A percentile compares a stretch with the other conserved stretches of the same genome.
Conservation (phyloP, 2,888 invertebrate genomes). For the Pelosia muscerda region DNA sequence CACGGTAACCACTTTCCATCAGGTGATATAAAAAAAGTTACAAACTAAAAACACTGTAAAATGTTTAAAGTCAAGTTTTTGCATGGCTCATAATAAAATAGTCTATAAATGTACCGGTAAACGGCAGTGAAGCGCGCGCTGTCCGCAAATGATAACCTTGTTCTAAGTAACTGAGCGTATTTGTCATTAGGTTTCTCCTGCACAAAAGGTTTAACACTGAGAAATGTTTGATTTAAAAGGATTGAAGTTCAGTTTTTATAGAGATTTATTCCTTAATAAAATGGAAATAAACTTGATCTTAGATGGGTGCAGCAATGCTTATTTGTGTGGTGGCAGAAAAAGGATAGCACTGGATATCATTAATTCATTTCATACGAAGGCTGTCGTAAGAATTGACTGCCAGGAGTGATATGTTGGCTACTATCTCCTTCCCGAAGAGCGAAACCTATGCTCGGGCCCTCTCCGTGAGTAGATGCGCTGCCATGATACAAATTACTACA, state of each 20-base stretch:
- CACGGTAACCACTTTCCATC: no score
- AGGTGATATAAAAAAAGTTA: no score
- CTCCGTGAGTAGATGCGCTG: no score
- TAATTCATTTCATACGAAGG: no score
- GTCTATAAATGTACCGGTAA: conserved; percentile 68
- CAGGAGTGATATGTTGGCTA: no score
- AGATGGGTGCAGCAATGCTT: neutral
- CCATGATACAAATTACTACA: no score
- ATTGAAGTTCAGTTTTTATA: neutral
- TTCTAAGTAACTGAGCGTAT: conserved; percentile 28
- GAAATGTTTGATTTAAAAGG: conserved; percentile 1
- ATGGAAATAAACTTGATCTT: neutral
- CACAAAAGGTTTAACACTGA: neutral
- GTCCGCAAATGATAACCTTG: conserved; percentile 38
- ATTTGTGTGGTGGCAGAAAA: no score
- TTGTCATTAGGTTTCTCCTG: conserved; percentile 28
- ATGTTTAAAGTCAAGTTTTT: conserved; percentile 54
- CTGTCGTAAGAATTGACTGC: no score
- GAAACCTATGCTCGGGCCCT: no score
- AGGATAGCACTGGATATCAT: no score
- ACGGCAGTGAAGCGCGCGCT: conserved; percentile 35
- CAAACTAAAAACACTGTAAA: conserved; percentile 27
- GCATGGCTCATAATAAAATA: conserved; percentile 62
- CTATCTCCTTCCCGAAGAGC: no score
- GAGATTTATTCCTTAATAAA: neutral